Percentiles rank a stretch among this genome's conserved stretches.
These are phyloP conservation scores for Cataglyphis hispanica DNA, from an alignment of 1,140 invertebrate species.

Conservation along the genomic window DNA sequence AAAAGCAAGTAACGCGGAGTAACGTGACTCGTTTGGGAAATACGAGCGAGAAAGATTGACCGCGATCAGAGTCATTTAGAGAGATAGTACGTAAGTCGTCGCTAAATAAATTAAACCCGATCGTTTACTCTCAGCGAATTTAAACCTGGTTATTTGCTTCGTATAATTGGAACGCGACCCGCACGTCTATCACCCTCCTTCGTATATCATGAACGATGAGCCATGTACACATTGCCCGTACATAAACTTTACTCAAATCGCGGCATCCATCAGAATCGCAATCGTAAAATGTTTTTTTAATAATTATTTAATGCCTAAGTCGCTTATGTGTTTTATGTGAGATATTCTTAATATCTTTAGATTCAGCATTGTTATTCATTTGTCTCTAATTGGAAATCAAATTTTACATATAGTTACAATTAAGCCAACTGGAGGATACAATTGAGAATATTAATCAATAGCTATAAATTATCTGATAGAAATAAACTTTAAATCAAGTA, in stretches of 20 bases:
- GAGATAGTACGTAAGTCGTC: slow-evolving; percentile 44
- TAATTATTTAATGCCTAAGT: background rate
- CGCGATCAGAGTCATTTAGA: slow-evolving; percentile 52
- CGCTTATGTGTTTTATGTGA: background rate
- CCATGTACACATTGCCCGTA: slow-evolving; percentile 46
- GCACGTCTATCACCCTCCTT: slow-evolving; percentile 13
- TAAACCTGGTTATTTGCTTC: slow-evolving; percentile 70
- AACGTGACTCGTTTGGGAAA: slow-evolving; percentile 44
- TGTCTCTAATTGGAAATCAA: background rate
- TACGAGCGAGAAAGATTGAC: slow-evolving; percentile 52
- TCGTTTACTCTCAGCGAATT: slow-evolving; percentile 67
- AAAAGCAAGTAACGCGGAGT: background rate
- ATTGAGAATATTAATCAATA: slow-evolving; percentile 6
- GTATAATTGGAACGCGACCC: slow-evolving; percentile 71
- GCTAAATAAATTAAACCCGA: slow-evolving; percentile 69
- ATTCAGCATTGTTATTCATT: background rate
- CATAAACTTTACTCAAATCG: slow-evolving; percentile 14
- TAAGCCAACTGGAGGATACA: background rate
- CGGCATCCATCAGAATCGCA: background rate
- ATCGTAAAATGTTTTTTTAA: slow-evolving; percentile 5
- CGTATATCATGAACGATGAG: slow-evolving; percentile 60
- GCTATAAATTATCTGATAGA: background rate
- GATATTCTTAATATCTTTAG: background rate
- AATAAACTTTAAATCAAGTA: slow-evolving; percentile 34
- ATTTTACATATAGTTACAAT: background rate